Conservation (phyloP, 2,113 vertebrate species). For the Sylvilagus bachmani region DNA sequence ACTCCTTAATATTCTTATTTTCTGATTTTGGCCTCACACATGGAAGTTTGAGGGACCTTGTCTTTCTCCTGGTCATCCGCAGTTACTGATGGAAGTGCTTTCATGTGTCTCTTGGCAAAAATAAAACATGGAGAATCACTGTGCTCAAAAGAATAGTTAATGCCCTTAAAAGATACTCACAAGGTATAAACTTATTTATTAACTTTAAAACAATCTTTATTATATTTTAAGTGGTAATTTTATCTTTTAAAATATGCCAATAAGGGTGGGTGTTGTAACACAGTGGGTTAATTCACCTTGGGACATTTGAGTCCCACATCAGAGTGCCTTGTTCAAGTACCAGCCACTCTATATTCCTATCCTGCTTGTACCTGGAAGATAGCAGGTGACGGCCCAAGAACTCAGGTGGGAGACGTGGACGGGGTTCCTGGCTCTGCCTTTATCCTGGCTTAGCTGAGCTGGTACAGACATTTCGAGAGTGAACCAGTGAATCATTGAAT, state of each 20-base stretch:
- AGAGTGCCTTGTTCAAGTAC: too few species aligned
- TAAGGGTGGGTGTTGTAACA: too few species aligned
- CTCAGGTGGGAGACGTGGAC: too few species aligned
- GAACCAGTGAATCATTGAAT: too few species aligned
- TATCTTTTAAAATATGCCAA: neutral
- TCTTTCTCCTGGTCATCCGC: neutral
- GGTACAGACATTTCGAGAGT: too few species aligned
- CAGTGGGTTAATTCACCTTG: too few species aligned
- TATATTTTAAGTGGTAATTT: neutral
- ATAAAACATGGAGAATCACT: neutral
- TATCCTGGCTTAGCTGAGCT: too few species aligned
- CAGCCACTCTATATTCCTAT: too few species aligned
- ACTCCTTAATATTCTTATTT: neutral
- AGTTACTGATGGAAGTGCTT: neutral
- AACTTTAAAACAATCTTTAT: neutral
- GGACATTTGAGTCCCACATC: too few species aligned
- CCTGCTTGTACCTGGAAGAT: too few species aligned
- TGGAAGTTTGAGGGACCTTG: neutral
- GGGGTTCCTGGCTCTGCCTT: too few species aligned
- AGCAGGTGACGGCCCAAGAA: too few species aligned
- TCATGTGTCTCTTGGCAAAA: neutral
- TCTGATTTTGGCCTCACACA: neutral
- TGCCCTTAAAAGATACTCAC: neutral
- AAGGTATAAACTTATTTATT: neutral
- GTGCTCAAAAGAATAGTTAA: neutral